Conservation (phyloP, 2,888 invertebrate species). For the Napeogenes inachia region DNA sequence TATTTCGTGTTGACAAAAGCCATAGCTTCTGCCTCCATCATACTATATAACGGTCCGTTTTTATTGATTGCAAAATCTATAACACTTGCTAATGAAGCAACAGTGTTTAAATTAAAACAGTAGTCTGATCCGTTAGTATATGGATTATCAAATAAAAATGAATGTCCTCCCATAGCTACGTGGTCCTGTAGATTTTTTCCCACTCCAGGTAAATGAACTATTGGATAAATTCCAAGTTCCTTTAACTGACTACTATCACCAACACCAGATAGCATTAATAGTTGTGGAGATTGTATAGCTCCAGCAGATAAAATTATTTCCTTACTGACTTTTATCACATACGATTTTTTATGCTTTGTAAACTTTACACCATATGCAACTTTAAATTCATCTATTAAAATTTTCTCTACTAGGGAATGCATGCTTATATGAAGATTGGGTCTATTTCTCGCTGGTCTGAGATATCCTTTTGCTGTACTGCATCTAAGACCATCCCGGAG, state of each 20-base stretch:
- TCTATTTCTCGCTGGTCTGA: constrained; percentile 81
- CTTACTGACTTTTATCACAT: constrained; percentile 78
- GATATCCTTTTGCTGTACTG: constrained; percentile 89
- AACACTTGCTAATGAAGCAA: constrained; percentile 78
- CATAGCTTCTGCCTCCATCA: constrained; percentile 88
- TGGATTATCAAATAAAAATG: constrained; percentile 82
- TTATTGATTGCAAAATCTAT: constrained; percentile 79
- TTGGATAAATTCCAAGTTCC: constrained; percentile 77
- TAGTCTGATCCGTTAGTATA: constrained; percentile 77
- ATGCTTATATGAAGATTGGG: constrained; percentile 85
- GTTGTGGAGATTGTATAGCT: constrained; percentile 88
- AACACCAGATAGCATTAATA: constrained; percentile 91
- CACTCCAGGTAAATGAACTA: constrained; percentile 83
- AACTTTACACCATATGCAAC: constrained; percentile 83
- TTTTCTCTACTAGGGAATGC: constrained; percentile 81
- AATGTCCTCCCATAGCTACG: constrained; percentile 86
- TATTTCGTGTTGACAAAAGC: constrained; percentile 87
- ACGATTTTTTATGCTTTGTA: constrained; percentile 73
- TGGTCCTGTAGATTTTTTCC: constrained; percentile 91
- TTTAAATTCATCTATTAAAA: constrained; percentile 80
- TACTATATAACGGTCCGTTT: constrained; percentile 83
- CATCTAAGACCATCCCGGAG: constrained; percentile 87
- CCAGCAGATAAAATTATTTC: constrained; percentile 94
- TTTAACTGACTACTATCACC: constrained; percentile 81
- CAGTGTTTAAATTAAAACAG: constrained; percentile 82